Percentiles rank a stretch among this genome's conserved stretches.
These are phyloP conservation scores for Mesochorus sp. DNA, from an alignment of 2,888 invertebrate genomes.

Conservation along the genomic window DNA sequence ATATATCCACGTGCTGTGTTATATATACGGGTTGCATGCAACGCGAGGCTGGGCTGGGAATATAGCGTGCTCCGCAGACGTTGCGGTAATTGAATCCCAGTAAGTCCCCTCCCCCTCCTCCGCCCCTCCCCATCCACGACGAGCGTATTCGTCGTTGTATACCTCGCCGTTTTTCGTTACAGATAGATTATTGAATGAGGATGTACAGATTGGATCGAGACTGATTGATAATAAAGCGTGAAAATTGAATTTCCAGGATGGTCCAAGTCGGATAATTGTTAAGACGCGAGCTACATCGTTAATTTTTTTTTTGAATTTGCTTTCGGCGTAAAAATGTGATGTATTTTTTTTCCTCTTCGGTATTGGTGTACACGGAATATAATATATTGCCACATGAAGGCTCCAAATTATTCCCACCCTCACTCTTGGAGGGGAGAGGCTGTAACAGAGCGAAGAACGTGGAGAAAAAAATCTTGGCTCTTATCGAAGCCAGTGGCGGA, in stretches of 20 bases:
- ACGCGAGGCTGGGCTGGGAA: conserved; percentile 70
- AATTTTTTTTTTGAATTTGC: not conserved
- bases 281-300: not conserved
- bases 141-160: no score
- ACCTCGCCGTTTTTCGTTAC: no score
- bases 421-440: conserved; percentile 28
- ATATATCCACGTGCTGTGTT: no score
- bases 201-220: conserved; percentile 43
- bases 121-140: no score
- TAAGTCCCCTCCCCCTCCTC: no score
- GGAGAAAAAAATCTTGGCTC: conserved; percentile 66
- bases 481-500: conserved; percentile 67
- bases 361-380: not conserved
- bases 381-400: conserved; percentile 47
- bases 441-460: conserved; percentile 27
- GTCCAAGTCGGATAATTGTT: no score
- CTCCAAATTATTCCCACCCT: conserved; percentile 62
- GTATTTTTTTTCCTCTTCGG: not conserved
- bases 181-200: no score
- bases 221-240: no score
- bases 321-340: not conserved
- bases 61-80: conserved; percentile 81
- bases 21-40: conserved; percentile 5
- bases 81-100: conserved; percentile 82
- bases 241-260: no score